A percentile compares a stretch with the other conserved stretches of the same genome.
phyloP scores from a whole-genome alignment of 2,888 invertebrate genomes.

The Pelosia muscerda region DNA sequence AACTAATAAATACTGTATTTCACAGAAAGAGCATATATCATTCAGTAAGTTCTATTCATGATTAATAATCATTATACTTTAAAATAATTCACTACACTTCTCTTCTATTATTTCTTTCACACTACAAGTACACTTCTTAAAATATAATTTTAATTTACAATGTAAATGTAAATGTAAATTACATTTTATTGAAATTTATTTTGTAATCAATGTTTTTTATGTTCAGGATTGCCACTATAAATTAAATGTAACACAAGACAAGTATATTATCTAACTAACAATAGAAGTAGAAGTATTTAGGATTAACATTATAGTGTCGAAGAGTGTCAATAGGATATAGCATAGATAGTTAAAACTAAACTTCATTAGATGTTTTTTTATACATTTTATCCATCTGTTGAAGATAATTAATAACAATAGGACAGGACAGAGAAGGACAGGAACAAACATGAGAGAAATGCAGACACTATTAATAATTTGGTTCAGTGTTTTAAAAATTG shows the following conservation, averaged over 20 bases:
- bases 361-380: background rate
- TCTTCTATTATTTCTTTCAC: background rate
- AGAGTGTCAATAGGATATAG: background rate
- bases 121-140: background rate
- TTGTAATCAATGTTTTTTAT: background rate
- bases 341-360: background rate
- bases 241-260: background rate
- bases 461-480: background rate
- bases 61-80: background rate
- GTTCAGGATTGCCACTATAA: background rate
- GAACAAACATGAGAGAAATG: background rate
- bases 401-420: background rate
- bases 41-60: background rate
- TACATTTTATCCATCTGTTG: background rate
- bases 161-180: background rate
- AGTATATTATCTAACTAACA: background rate
- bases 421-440: too few species aligned
- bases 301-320: background rate
- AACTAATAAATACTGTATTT: constrained; percentile 33
- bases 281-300: background rate
- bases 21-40: constrained; percentile 1
- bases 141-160: background rate
- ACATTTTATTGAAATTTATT: background rate
- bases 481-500: background rate
- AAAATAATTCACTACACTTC: background rate